Evolutionary conservation across 2,888 invertebrate species (phyloP), one percentile per base, ranked within the genome.

Genomic region (Stegana nigrithorax): DNA sequence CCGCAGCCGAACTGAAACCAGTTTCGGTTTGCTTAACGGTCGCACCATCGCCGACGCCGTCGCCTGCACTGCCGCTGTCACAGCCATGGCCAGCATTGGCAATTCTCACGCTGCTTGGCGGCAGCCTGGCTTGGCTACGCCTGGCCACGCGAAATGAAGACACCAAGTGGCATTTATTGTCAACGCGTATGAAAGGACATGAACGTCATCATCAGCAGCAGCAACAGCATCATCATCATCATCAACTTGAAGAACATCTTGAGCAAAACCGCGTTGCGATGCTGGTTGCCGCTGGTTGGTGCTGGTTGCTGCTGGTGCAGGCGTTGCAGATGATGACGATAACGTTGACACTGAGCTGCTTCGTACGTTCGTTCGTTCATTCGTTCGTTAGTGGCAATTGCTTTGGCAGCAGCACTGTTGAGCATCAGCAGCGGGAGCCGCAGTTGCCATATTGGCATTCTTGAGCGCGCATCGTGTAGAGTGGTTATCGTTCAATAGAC

Each of bases 161-260:
- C 71, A 75, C 68, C 59, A 73, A 71, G 62, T 64, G 67, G 62
- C 63, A 69, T 66, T 69, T 62, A 67, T 70, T 65, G 65, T 65
- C 75, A 62, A 39, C 51, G 51, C 59, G 45, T 14, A 36, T 27
- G 51, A 51, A 39, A 39, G 39, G 39, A 39, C 39, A 39, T 39
- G 39, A 25, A 25, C 25, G 10, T 23, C 23, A 47, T 47, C 50
- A 26, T n/a, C 26, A 26, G 19, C 23, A 55, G 19, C 36, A 32
- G 10, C 17, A 10, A 17, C 36, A 21, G 17, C 19, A 36, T 36
- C 53, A 14, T 55, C 32, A 36, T 55, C 32, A 17, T 29, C 21
- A 55, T 55, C n/a, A n/a, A 27, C 27, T 14, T 4, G n/a, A n/a
- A n/a, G n/a, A n/a, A n/a, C 42, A n/a, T 14, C 42, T 12, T 42